These are phyloP conservation scores for Heterodera filipjevi DNA, from an alignment of 2,888 invertebrate species.

Conservation along the genomic window DNA sequence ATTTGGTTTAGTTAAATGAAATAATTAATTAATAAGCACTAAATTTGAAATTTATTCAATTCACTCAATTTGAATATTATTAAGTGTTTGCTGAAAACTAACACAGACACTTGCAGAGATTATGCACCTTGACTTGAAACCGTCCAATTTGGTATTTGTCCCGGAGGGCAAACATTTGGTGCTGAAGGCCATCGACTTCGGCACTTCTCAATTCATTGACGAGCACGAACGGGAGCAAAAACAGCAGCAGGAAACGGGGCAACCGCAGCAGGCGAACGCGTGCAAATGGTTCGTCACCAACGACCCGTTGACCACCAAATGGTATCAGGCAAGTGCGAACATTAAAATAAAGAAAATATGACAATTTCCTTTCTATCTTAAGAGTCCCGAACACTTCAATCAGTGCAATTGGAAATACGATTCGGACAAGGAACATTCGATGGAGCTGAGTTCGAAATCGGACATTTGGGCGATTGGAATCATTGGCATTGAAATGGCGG, in stretches of 20 bases:
- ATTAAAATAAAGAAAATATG: no score
- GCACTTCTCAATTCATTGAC: conserved; percentile 17
- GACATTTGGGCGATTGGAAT: conserved; percentile 24
- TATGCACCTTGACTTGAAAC: conserved; percentile 25
- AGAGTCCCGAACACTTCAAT: background rate
- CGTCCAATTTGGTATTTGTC: conserved; percentile 19
- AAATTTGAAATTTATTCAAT: background rate
- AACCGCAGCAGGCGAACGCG: background rate
- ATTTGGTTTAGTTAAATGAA: no score
- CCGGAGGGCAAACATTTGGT: background rate
- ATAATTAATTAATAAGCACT: no score
- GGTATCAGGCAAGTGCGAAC: background rate
- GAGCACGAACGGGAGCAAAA: background rate
- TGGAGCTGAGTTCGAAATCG: conserved; percentile 17
- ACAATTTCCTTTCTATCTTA: no score
- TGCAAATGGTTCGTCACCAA: conserved; percentile 3
- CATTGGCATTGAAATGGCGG: conserved; percentile 2
- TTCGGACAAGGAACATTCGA: background rate
- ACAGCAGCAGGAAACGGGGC: background rate
- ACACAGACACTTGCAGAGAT: background rate
- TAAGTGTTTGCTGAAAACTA: background rate
- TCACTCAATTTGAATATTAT: background rate
- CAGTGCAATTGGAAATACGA: conserved; percentile 1
- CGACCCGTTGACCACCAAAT: conserved; percentile 1
- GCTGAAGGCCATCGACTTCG: conserved; percentile 23